phyloP scores from a whole-genome alignment of 2,797 vertebrate genomes.

The Coracias cyanogaster region DNA sequence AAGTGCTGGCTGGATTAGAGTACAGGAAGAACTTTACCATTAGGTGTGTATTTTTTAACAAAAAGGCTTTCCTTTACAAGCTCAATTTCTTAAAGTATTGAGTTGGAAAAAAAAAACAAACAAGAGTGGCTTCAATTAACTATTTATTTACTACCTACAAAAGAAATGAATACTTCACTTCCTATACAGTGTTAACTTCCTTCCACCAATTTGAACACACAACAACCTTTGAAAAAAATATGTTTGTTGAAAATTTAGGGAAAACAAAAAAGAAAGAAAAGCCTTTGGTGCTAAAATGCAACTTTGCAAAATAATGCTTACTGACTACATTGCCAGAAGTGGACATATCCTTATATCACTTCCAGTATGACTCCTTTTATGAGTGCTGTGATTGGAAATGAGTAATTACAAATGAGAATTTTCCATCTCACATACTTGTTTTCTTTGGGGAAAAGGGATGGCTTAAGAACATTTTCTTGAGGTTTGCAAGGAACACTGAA shows the following conservation, averaged over 20 bases:
- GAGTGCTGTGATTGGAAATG: slow-evolving; percentile 3
- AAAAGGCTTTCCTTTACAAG: neutral
- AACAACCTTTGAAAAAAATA: neutral
- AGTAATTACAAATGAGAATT: slow-evolving; percentile 5
- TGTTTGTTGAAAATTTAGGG: neutral
- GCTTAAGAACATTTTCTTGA: slow-evolving; percentile 41
- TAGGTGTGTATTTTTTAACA: neutral
- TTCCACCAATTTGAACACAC: neutral
- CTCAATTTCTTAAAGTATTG: neutral
- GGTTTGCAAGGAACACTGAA: slow-evolving; percentile 34
- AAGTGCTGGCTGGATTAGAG: neutral
- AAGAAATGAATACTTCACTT: neutral
- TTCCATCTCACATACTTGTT: slow-evolving; percentile 4
- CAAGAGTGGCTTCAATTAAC: neutral
- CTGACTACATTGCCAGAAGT: neutral
- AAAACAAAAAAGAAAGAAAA: neutral
- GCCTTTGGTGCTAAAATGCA: neutral
- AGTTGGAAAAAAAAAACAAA: neutral
- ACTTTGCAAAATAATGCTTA: neutral
- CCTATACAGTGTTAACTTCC: neutral
- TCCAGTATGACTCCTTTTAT: neutral
- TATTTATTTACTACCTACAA: neutral
- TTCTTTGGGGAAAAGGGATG: neutral
- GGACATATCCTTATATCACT: neutral
- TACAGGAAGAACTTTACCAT: neutral